Conservation (phyloP, 2,888 invertebrate genomes). For the Megastigmus dorsalis region DNA sequence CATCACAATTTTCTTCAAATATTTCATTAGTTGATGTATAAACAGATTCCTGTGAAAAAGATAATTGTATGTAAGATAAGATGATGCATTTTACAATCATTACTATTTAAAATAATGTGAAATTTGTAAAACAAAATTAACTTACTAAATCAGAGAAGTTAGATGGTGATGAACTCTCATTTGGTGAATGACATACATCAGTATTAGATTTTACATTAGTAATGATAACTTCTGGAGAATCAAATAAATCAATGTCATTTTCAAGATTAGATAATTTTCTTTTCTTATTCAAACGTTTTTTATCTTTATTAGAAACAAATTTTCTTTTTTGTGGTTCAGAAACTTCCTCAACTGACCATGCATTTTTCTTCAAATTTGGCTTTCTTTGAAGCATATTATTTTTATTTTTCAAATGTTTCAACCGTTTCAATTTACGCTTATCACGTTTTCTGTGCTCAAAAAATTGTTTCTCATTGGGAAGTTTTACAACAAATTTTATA, state of each 20-base stretch:
- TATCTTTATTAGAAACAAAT: neutral
- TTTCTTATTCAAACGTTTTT: neutral
- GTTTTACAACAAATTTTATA: slow-evolving; percentile 43
- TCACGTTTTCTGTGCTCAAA: slow-evolving; percentile 26
- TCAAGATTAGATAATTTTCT: slow-evolving; percentile 1
- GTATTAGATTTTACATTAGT: neutral
- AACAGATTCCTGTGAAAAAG: neutral
- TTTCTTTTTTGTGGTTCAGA: neutral
- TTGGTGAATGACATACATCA: neutral
- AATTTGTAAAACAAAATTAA: neutral
- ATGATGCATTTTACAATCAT: neutral
- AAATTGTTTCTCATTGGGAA: slow-evolving; percentile 18
- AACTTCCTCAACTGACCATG: slow-evolving; percentile 44
- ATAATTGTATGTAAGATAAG: slow-evolving; percentile 7
- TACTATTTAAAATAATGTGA: too few relatives aligned
- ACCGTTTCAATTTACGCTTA: slow-evolving; percentile 13
- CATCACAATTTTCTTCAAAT: neutral
- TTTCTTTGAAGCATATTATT: slow-evolving; percentile 9
- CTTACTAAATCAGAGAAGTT: neutral
- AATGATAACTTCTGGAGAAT: neutral
- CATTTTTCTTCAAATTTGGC: neutral
- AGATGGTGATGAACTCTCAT: neutral
- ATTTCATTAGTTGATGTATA: neutral
- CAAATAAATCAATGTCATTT: neutral
- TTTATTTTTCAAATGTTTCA: neutral